Conservation (phyloP, 1,140 invertebrate species). For the Hylaeus volcanicus region DNA sequence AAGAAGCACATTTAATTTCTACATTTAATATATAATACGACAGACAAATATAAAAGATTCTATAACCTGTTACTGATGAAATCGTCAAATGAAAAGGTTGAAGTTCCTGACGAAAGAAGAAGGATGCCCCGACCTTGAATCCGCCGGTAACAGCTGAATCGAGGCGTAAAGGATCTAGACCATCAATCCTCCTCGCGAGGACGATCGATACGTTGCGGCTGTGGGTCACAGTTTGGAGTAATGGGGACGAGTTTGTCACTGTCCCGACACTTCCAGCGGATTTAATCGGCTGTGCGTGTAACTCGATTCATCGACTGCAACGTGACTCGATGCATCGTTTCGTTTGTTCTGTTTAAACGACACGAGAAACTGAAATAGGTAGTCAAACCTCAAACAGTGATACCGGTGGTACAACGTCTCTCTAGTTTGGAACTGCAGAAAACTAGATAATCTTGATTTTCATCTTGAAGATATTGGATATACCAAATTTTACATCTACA, state of each 20-base stretch:
- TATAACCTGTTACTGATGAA: too few relatives aligned
- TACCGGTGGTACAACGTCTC: too few relatives aligned
- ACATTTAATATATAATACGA: too few relatives aligned
- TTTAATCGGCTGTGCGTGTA: slow-evolving; percentile 9
- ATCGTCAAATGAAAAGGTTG: background rate
- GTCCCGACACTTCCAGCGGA: slow-evolving; percentile 4
- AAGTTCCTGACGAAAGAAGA: background rate
- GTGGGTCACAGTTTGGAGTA: slow-evolving; percentile 11
- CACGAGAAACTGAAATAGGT: too few relatives aligned
- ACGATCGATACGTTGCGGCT: slow-evolving; percentile 16
- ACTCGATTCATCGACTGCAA: background rate
- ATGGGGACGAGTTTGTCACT: slow-evolving; percentile 41
- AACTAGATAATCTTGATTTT: too few relatives aligned
- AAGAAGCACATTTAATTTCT: too few relatives aligned
- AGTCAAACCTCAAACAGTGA: too few relatives aligned
- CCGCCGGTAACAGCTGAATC: slow-evolving; percentile 16
- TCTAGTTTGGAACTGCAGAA: too few relatives aligned
- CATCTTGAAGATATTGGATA: too few relatives aligned
- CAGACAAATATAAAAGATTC: too few relatives aligned
- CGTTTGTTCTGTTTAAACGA: too few relatives aligned
- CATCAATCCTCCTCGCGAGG: slow-evolving; percentile 8
- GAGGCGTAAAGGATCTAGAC: slow-evolving; percentile 26
- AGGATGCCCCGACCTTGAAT: slow-evolving; percentile 18
- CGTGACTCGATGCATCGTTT: background rate
- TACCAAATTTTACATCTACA: too few relatives aligned